These are phyloP conservation scores for Drosophila biarmipes DNA, from an alignment of 1,140 invertebrate species.

Conservation along the genomic window DNA sequence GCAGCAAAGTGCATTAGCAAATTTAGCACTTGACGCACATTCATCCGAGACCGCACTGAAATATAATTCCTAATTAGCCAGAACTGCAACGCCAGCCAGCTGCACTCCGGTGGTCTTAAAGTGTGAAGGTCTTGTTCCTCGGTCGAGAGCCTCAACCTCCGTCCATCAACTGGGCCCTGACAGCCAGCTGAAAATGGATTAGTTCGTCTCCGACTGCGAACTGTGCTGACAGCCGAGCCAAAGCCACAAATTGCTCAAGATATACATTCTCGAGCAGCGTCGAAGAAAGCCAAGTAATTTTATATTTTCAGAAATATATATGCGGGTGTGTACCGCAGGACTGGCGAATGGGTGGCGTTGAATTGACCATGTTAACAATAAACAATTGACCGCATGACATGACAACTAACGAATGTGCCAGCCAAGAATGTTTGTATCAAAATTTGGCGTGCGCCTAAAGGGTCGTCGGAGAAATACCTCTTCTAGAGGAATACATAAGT, in stretches of 20 bases:
- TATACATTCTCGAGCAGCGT: slow-evolving; percentile 21
- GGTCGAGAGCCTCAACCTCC: slow-evolving; percentile 1
- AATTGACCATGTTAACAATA: slow-evolving; percentile 68
- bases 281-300: slow-evolving; percentile 49
- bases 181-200: slow-evolving; percentile 54
- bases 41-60: slow-evolving; percentile 16
- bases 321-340: not conserved
- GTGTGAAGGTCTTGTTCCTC: slow-evolving; percentile 12
- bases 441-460: not conserved
- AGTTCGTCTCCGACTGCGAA: slow-evolving; percentile 39
- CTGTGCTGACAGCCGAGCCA: slow-evolving; percentile 47
- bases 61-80: slow-evolving; percentile 40
- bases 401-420: slow-evolving; percentile 56
- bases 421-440: slow-evolving; percentile 52
- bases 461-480: slow-evolving; percentile 3
- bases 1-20: slow-evolving; percentile 46
- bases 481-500: no score
- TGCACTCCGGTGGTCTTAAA: slow-evolving; percentile 44
- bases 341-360: not conserved
- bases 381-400: slow-evolving; percentile 77
- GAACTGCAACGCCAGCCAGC: slow-evolving; percentile 12
- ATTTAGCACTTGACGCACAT: slow-evolving; percentile 42
- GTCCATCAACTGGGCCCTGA: slow-evolving; percentile 24
- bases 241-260: slow-evolving; percentile 54
- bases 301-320: slow-evolving; percentile 36